Base-by-base conservation (phyloP, 2,113 vertebrate species). In the Cathartes aura region DNA sequence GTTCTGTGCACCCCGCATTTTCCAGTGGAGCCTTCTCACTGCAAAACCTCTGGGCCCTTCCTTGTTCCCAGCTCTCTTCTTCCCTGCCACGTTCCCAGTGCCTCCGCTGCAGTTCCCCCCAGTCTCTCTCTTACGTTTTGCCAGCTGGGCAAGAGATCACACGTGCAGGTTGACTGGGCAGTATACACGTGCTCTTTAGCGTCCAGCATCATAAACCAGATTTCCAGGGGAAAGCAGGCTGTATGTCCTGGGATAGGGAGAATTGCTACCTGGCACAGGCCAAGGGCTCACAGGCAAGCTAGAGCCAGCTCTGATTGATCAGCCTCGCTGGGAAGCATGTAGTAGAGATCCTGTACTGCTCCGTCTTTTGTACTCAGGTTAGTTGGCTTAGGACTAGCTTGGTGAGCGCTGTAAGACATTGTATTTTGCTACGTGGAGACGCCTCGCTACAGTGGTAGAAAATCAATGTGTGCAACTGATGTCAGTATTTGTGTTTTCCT, bases 241-340 rank as follows among this genome's bases (percentile, higher is more conserved):
- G 0, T 36, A 7, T 27, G 27, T 27, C 47, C 60, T 86, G 47
- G 29, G 18, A 56, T 14, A 47, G 55, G 40, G 66, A 56, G 48
- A 21, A 29, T 4, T 63, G 29, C 48, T 45, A 4, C 22, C 45
- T 56, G 34, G 6, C 64, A 43, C 1, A 60, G 81, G 26, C 67
- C 34, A 52, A 30, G 73, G 74, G 56, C 74, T 94, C 60, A 27
- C 11, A 3, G 6, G 30, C 40, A 64, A 84, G 11, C 34, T 43
- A 5, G 34, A 91, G 62, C 15, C 63, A 81, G 6, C 36, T 84
- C 45, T 1, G 12, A 56, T 15, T 9, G 40, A 43, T 48, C 15
- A 52, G 23, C 52, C 58, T 72, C 0, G 1, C 62, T 76, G 76
- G 42, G n/a, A 59, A 93, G 42, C 22, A 48, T 0, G 0, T 4